Percentiles rank a stretch among this genome's conserved stretches.
These are phyloP conservation scores for Danaus plexippus DNA, from an alignment of 1,140 invertebrate genomes.

Conservation along the genomic window DNA sequence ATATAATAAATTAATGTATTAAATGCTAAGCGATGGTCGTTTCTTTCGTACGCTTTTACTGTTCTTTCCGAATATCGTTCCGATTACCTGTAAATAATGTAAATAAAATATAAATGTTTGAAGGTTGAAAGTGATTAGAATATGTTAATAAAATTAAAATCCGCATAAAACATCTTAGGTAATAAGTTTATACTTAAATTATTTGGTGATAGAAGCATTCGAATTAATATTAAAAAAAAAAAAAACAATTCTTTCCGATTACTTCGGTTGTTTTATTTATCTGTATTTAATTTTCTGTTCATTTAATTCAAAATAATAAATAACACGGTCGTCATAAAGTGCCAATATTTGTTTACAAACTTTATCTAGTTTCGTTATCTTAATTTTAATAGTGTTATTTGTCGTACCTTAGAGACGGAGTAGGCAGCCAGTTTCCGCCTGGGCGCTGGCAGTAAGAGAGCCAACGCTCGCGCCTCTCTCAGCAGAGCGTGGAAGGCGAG, in stretches of 20 bases:
- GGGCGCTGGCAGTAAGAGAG: constrained; percentile 78
- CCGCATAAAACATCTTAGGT: too few relatives aligned
- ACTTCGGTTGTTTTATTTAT: too few relatives aligned
- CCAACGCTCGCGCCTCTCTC: constrained; percentile 80
- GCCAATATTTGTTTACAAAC: too few relatives aligned
- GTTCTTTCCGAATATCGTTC: constrained; percentile 84
- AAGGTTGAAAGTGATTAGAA: background rate
- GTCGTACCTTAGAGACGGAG: constrained; percentile 80
- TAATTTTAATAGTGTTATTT: background rate
- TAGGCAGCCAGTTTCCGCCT: constrained; percentile 82
- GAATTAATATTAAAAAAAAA: too few relatives aligned
- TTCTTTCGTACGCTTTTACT: constrained; percentile 82
- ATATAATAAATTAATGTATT: constrained; percentile 33
- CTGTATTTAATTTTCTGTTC: too few relatives aligned
- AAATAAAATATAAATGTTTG: constrained; percentile 3
- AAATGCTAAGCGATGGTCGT: constrained; percentile 81
- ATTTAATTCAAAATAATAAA: too few relatives aligned
- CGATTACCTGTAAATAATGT: constrained; percentile 73
- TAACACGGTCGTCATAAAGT: too few relatives aligned
- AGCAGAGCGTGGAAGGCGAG: constrained; percentile 85
- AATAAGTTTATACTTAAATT: too few relatives aligned
- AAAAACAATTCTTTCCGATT: too few relatives aligned
- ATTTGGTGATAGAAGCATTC: too few relatives aligned
- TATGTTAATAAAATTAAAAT: background rate
- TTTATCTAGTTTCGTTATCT: too few relatives aligned